Evolutionary conservation across 2,888 invertebrate species (phyloP).

Genomic region (Protodeltote pygarga): DNA sequence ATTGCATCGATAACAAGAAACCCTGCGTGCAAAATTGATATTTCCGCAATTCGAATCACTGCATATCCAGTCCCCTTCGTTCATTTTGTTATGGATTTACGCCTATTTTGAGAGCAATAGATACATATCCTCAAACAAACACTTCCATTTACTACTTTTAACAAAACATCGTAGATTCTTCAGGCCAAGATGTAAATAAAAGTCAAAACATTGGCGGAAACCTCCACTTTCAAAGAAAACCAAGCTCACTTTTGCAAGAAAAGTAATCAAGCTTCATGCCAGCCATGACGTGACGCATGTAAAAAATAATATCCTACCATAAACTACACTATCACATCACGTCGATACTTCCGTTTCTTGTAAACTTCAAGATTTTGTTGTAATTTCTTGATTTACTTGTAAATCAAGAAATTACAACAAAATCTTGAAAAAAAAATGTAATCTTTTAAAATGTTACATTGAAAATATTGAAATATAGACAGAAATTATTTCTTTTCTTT

Average conservation of each 20-base stretch:
- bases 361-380: not conserved
- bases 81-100: constrained; percentile 74
- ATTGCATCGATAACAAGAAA: constrained; percentile 96
- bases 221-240: constrained; percentile 78
- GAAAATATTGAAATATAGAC: too few relatives aligned
- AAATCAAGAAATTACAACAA: too few relatives aligned
- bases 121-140: constrained; percentile 51
- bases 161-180: constrained; percentile 49
- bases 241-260: constrained; percentile 82
- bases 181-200: constrained; percentile 72
- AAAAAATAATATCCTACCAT: constrained; percentile 50
- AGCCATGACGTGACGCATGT: constrained; percentile 76
- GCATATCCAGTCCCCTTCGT: constrained; percentile 90
- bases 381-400: too few relatives aligned
- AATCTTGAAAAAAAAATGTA: too few relatives aligned
- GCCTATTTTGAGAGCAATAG: constrained; percentile 53
- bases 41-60: constrained; percentile 93
- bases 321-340: constrained; percentile 9
- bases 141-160: constrained; percentile 47
- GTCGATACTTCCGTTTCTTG: constrained; percentile 39
- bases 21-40: constrained; percentile 97
- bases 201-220: constrained; percentile 68
- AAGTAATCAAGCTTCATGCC: constrained; percentile 81
- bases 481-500: too few relatives aligned
- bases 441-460: too few relatives aligned